Percentiles rank a stretch among this genome's conserved stretches.
Evolutionary conservation across 2,113 vertebrate genomes (phyloP).

Genomic region (Zosterops pallidus): DNA sequence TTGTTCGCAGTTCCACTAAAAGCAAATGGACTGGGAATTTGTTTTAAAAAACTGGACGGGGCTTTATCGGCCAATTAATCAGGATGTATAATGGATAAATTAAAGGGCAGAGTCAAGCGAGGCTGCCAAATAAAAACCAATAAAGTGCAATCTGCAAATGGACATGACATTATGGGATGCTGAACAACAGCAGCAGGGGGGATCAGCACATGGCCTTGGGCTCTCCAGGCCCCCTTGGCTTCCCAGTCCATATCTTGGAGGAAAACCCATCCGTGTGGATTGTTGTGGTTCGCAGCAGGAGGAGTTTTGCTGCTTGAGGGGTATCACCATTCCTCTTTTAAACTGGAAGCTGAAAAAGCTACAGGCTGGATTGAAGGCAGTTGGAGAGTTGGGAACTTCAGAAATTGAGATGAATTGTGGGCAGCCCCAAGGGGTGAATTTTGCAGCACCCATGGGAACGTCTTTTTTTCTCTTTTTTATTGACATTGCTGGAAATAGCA

Average conservation of each 20-base stretch:
- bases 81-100: slow-evolving; percentile 67
- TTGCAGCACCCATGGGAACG: fast-evolving
- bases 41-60: slow-evolving; percentile 60
- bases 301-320: neutral
- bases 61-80: slow-evolving; percentile 71
- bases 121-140: slow-evolving; percentile 66
- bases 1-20: slow-evolving; percentile 49
- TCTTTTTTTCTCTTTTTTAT: neutral
- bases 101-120: slow-evolving; percentile 61
- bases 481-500: neutral
- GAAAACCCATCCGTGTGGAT: neutral
- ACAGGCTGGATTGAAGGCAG: neutral
- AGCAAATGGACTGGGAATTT: slow-evolving; percentile 66
- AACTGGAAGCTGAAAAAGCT: neutral
- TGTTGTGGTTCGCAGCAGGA: no score
- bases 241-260: neutral
- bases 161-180: slow-evolving; percentile 46
- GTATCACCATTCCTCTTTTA: neutral
- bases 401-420: neutral
- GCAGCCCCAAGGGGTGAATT: neutral
- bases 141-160: slow-evolving; percentile 58
- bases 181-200: neutral
- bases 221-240: neutral
- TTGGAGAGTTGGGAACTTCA: neutral
- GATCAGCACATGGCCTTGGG: fast-evolving